Evolutionary conservation across 2,113 vertebrate genomes (phyloP), one percentile per base, ranked within the genome.

Genomic region (Chaetodon auriga): DNA sequence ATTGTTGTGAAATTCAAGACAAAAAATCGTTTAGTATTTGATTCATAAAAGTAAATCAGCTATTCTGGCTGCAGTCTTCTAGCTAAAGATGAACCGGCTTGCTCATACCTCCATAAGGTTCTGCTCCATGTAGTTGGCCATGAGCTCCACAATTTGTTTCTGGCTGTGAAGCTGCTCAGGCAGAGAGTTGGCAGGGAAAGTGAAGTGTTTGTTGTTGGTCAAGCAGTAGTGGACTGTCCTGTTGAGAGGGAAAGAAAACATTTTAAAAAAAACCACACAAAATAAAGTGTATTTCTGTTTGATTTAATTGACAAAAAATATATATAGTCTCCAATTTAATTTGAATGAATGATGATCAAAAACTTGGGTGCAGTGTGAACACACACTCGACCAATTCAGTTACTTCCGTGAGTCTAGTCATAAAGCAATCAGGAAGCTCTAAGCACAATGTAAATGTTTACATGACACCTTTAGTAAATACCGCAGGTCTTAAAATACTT

Each of bases 91-190:
- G 2, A 25, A 58, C 5, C 0, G 1, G 30, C 18, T 55, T 19
- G 19, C 46, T 43, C 95, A 49, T 78, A 97, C 98, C 97, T 99
- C 98, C 97, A 99, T 97, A 30, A 99, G 96, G 87, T 97, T 97
- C 87, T 98, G 97, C 68, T 99, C 98, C 98, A 99, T 99, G 90
- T 99, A 99, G 82, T 97, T 97, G 0, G 97, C 95, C 62, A 99
- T 98, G 66, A 98, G 97, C 45, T 95, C 95, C 51, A 99, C 93
- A 64, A 99, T 95, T 75, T 97, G 95, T 92, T 98, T 97, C 94
- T 98, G 97, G 80, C 94, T 94, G 88, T 95, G 96, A 71, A 99
- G 96, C 93, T 97, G 97, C 90, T 96, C 97, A 0, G 98, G 98
- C 38, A 98, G 94, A 10, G 96, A 85, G 0, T 91, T 87, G 64